These are phyloP conservation scores for Leuciscus idus DNA, from an alignment of 2,113 vertebrate species.

Conservation along the genomic window DNA sequence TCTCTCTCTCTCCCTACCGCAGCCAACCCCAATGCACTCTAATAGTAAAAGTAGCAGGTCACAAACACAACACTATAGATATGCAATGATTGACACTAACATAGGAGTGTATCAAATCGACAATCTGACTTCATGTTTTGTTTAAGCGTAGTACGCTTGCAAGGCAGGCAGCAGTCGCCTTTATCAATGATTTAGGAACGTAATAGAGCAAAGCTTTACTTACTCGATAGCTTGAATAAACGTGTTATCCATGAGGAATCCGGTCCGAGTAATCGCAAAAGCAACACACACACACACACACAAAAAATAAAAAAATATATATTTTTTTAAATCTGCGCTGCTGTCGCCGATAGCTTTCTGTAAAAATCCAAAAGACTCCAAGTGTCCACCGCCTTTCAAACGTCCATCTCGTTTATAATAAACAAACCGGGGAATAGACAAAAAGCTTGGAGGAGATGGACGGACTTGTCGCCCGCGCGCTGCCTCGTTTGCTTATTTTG, in stretches of 20 bases:
- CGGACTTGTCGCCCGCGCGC: constrained; percentile 69
- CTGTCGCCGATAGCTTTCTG: constrained; percentile 59
- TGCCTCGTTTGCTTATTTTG: constrained; percentile 71
- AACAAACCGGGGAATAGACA: constrained; percentile 37
- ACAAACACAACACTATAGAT: constrained; percentile 34
- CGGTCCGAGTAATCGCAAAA: constrained; percentile 63
- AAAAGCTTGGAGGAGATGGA: constrained; percentile 63
- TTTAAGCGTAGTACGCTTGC: constrained; percentile 28
- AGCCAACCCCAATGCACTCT: constrained; percentile 50
- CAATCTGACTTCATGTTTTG: background rate
- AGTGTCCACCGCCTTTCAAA: constrained; percentile 52
- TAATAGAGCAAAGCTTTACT: constrained; percentile 62
- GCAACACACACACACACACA: background rate
- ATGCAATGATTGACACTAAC: constrained; percentile 51
- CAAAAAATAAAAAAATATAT: background rate
- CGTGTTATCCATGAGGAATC: constrained; percentile 68
- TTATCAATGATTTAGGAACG: constrained; percentile 15
- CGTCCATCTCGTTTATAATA: constrained; percentile 49
- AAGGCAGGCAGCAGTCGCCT: background rate
- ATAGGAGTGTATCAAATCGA: background rate
- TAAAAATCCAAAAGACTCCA: constrained; percentile 66
- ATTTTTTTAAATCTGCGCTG: constrained; percentile 45
- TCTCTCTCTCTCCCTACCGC: constrained; percentile 57
- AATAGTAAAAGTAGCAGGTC: constrained; percentile 53
- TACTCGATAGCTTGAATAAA: constrained; percentile 68